These are phyloP conservation scores for Tokudaia tokunoshimensis DNA, from an alignment of 2,797 vertebrate genomes.

Conservation along the genomic window DNA sequence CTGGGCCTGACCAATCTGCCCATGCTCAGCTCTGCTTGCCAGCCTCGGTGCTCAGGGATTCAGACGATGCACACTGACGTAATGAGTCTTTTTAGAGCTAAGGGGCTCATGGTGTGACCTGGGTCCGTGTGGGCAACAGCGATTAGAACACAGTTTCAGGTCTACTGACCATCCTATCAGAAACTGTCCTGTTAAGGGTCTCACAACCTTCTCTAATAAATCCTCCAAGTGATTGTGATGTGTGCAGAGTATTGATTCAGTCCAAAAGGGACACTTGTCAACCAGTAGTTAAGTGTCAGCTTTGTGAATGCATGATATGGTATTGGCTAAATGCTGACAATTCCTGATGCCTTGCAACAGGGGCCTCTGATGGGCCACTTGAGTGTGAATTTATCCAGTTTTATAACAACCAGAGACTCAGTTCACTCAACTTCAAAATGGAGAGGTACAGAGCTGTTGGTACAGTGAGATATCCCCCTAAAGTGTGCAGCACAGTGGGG, in stretches of 20 bases:
- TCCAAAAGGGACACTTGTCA: neutral
- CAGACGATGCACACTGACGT: neutral
- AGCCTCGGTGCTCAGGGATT: neutral
- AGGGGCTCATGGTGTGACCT: neutral
- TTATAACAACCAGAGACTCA: neutral
- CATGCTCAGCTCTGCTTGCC: neutral
- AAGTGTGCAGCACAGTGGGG: accelerated
- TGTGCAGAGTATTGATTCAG: neutral
- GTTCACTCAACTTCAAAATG: neutral
- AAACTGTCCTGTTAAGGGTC: neutral
- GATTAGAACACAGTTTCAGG: neutral
- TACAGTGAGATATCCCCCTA: accelerated
- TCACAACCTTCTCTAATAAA: neutral
- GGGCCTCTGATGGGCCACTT: neutral
- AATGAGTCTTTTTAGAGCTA: neutral
- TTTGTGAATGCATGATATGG: neutral
- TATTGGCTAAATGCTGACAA: neutral
- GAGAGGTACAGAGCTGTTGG: neutral
- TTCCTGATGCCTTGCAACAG: neutral
- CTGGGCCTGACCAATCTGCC: neutral
- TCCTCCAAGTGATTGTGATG: neutral
- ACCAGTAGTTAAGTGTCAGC: neutral
- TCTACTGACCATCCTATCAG: too few species aligned
- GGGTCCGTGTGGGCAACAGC: too few species aligned
- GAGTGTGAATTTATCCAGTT: neutral